These are phyloP conservation scores for Nycticryphes semicollaris DNA, from an alignment of 2,113 vertebrate genomes.

Conservation along the genomic window DNA sequence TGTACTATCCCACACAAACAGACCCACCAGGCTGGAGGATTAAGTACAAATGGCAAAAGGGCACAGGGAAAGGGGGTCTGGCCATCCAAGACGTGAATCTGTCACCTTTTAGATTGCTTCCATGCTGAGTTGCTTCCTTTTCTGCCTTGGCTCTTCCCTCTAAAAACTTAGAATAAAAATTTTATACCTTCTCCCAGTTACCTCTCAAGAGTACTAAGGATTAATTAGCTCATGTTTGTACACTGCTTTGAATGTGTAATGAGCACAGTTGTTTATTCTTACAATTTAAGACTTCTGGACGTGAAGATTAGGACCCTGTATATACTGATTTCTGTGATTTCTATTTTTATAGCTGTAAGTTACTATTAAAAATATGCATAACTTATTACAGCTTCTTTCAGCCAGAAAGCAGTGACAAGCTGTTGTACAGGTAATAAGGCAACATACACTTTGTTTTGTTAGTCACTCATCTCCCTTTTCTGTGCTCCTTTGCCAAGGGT, in stretches of 20 bases:
- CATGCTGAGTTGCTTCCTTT: neutral
- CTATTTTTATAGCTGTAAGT: neutral
- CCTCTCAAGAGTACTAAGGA: neutral
- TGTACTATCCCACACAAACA: neutral
- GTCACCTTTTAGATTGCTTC: neutral
- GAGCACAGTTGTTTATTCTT: neutral
- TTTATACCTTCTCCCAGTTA: neutral
- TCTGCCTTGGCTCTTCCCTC: neutral
- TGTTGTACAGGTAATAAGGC: neutral
- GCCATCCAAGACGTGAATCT: neutral
- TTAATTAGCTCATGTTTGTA: neutral
- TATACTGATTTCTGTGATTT: neutral
- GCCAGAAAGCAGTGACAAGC: neutral
- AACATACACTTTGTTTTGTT: neutral
- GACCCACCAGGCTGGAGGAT: neutral
- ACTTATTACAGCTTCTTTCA: neutral
- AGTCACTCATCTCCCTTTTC: neutral
- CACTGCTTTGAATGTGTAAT: neutral
- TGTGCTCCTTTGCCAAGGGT: neutral
- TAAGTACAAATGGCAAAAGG: neutral
- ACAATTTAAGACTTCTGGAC: neutral
- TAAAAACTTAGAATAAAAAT: neutral
- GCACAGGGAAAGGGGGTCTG: neutral
- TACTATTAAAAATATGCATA: neutral
- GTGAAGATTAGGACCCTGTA: neutral